Evolutionary conservation across 2,797 vertebrate genomes (phyloP), one percentile per base, ranked within the genome.

Genomic region (Oreochromis mossambicus): DNA sequence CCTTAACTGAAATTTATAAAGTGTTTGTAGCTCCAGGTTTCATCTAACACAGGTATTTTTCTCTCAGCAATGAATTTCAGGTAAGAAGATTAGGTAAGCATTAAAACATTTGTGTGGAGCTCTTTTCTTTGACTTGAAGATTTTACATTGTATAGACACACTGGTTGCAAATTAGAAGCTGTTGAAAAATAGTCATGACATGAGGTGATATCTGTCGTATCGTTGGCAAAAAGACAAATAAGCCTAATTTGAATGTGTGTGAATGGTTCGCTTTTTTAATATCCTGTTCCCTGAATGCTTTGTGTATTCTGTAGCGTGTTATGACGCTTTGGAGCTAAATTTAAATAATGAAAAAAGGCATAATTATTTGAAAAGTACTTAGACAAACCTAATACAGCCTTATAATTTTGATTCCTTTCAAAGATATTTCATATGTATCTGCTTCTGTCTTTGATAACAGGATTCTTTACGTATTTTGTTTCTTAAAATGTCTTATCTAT

Each of bases 61-160:
- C 38, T 76, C 26, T 81, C 84, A 89, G 38, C 88, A 51, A 90
- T 94, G 91, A 87, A 82, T 26, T 83, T 86, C 80, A 91, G 92
- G 95, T 95, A 86, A 93, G 93, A 82, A 56, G 36, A 80, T 51
- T 19, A 29, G 26, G 79, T 82, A 66, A 36, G 3, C 2, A 15
- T 5, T 54, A 34, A 14, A 50, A 48, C 43, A 34, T 46, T 3
- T 32, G 10, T n/a, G 26, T 50, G 10, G 17, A 50, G 3, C 26
- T 75, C 70, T 75, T 73, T 79, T 43, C 29, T 83, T 32, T 61
- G n/a, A 56, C 66, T 54, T 14, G 12, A 51, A 5, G n/a, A 7
- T 51, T 48, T 46, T 46, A 46, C 4, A 70, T 70, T 43, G 5
- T 46, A 70, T 46, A 10, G 21, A 70, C 24, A 26, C 8, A 11